Evolutionary conservation across 2,797 vertebrate species (phyloP).

Genomic region (Myotis planiceps): DNA sequence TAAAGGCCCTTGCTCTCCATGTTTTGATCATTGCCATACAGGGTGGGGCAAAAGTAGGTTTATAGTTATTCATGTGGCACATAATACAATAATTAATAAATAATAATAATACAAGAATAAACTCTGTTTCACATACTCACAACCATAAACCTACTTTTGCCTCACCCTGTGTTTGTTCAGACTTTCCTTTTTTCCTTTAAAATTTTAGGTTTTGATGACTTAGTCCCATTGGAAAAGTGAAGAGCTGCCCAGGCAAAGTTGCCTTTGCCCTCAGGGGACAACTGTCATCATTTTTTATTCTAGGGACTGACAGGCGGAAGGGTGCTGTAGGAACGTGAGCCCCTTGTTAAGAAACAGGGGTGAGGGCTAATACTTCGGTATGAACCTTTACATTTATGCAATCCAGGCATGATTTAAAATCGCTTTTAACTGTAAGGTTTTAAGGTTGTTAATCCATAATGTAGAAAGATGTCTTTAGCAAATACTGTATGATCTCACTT

Average conservation of each 20-base stretch:
- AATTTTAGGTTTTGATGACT: neutral
- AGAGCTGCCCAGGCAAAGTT: neutral
- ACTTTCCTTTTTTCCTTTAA: neutral
- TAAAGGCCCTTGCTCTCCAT: neutral
- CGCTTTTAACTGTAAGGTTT: neutral
- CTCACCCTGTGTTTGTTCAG: neutral
- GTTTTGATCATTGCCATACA: neutral
- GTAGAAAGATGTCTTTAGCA: neutral
- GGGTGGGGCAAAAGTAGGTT: neutral
- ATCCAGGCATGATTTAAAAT: neutral
- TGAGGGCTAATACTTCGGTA: neutral
- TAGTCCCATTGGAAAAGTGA: neutral
- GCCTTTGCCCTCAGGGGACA: neutral
- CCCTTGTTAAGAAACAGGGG: neutral
- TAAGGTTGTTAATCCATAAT: neutral
- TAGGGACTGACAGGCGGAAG: neutral
- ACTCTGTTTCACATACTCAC: neutral
- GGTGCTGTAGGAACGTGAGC: neutral
- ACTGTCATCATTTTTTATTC: neutral
- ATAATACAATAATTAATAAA: neutral
- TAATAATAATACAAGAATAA: neutral
- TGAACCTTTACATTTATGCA: neutral
- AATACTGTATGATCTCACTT: neutral
- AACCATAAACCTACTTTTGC: neutral
- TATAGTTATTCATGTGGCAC: neutral